Base-by-base conservation (phyloP, 2,888 invertebrate species). In the Melanchra persicariae region DNA sequence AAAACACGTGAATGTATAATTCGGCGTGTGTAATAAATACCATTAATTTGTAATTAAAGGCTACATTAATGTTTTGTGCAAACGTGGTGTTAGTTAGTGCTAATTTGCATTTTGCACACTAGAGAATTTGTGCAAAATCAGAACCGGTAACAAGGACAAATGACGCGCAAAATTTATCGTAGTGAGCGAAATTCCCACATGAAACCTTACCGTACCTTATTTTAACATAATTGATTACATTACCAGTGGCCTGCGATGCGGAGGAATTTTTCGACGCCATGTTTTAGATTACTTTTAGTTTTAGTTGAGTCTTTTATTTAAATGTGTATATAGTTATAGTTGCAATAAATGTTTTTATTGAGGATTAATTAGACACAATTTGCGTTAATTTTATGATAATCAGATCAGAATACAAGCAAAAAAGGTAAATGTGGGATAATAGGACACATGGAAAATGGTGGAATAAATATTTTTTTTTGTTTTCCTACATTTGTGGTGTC, bases 21-120 rank as follows among this genome's bases (percentile, higher is more conserved):
- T 19, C 34, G 34, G 19, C 19, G 10, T 34, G 15, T 37, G 15
- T 40, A 24, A 10, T 34, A 26, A 40, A n/a, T n/a, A n/a, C n/a
- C 40, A 9, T 62, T 30, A 22, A 65, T 62, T 4, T 4, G 5
- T 63, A 49, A 47, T 34, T 62, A 63, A 37, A n/a, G 17, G 15
- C n/a, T 49, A 5, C 4, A 63, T 4, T 37, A 10, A 15, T 24
- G 62, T 34, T 4, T 34, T 24, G 17, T 24, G n/a, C 12, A 8
- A n/a, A 43, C 10, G 45, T 55, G 7, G 4, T n/a, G n/a, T 37
- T 68, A 45, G 15, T 54, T 54, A 70, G n/a, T 22, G 9, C 19
- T 40, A n/a, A 54, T 70, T 70, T 70, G 47, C 70, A 69, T 55
- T 55, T 55, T 15, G 19, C 30, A 7, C 26, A 26, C 22, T 15